Conservation (phyloP, 1,140 invertebrate species). For the Pectinophora gossypiella region DNA sequence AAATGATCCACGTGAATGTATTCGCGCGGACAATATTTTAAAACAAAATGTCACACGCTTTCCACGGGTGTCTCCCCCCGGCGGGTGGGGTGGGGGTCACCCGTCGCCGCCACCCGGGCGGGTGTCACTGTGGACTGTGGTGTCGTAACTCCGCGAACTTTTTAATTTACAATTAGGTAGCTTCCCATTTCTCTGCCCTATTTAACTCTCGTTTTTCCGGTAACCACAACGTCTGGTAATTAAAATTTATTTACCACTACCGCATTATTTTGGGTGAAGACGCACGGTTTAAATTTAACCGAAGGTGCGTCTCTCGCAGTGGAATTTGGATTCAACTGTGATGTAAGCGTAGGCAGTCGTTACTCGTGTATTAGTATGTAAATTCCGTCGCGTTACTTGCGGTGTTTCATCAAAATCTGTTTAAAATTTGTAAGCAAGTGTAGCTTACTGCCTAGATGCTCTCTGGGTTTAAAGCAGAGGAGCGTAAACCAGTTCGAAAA, state of each 20-base stretch:
- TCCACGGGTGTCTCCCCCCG: slow-evolving; percentile 51
- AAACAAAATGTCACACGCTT: slow-evolving; percentile 75
- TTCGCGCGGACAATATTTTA: slow-evolving; percentile 73
- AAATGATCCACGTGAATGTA: slow-evolving; percentile 71
- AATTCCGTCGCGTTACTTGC: background rate
- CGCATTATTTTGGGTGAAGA: background rate
- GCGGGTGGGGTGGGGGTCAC: slow-evolving; percentile 16
- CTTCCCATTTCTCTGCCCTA: slow-evolving; percentile 74
- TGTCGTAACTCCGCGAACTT: slow-evolving; percentile 74
- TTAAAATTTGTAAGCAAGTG: background rate
- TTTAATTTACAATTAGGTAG: slow-evolving; percentile 76
- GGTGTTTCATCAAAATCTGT: background rate
- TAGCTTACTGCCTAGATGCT: no score
- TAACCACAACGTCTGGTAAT: slow-evolving; percentile 58
- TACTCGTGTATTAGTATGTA: background rate
- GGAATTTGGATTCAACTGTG: background rate
- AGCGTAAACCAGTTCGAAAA: no score
- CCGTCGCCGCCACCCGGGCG: slow-evolving; percentile 36
- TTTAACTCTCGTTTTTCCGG: slow-evolving; percentile 71
- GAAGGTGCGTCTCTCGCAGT: background rate
- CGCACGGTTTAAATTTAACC: background rate
- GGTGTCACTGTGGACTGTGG: slow-evolving; percentile 73
- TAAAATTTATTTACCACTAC: slow-evolving; percentile 67
- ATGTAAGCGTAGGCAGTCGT: background rate
- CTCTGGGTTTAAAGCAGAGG: no score